phyloP scores from a whole-genome alignment of 2,888 invertebrate species.

The Chrysomela aeneicollis region DNA sequence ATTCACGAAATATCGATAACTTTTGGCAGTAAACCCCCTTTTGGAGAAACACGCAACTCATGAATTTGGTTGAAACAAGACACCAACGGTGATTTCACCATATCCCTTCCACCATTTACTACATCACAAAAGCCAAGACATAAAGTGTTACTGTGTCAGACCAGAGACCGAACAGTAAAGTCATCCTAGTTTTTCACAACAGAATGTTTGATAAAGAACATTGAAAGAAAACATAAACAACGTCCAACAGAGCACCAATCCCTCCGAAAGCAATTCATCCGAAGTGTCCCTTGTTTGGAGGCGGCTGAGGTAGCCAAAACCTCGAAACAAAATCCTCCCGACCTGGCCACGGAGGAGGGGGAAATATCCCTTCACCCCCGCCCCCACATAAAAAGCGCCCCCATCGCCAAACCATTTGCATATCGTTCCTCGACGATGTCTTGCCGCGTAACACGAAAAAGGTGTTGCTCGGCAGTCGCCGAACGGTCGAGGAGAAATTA shows the following conservation, averaged over 20 bases:
- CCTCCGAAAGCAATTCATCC: constrained; percentile 23
- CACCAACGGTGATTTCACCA: too few species aligned
- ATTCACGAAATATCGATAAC: too few species aligned
- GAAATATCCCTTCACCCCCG: constrained; percentile 26
- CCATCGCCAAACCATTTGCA: constrained; percentile 56
- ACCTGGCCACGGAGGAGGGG: constrained; percentile 24
- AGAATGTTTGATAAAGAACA: too few species aligned
- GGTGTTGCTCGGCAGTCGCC: constrained; percentile 58
- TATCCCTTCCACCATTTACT: too few species aligned
- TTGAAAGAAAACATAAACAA: too few species aligned
- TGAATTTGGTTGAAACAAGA: too few species aligned
- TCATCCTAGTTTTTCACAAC: too few species aligned
- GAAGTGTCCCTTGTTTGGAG: constrained; percentile 20
- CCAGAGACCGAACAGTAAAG: too few species aligned
- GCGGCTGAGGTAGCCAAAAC: constrained; percentile 47
- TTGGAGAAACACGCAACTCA: too few species aligned
- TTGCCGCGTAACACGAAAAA: constrained; percentile 62
- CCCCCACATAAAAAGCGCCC: constrained; percentile 31
- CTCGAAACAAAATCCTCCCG: constrained; percentile 40
- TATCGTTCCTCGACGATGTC: constrained; percentile 59
- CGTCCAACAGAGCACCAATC: constrained; percentile 47
- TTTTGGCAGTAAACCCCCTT: too few species aligned
- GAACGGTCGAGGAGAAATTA: constrained; percentile 56
- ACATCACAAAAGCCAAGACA: too few species aligned
- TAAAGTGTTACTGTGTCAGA: too few species aligned